Base-by-base conservation (phyloP, 2,113 vertebrate species). In the Zosterops japonicus region DNA sequence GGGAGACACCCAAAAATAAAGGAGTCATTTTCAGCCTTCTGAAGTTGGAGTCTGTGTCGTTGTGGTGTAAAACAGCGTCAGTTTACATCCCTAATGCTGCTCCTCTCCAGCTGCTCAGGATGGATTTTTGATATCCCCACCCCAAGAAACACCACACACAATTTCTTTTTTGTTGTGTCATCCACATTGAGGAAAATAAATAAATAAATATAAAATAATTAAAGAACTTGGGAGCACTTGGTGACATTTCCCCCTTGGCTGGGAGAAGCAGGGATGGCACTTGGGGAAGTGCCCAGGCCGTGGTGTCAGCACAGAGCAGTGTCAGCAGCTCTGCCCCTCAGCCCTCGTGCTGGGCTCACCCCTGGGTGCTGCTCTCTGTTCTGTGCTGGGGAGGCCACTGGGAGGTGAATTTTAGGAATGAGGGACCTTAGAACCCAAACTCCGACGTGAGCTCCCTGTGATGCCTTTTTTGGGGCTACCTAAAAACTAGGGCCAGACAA, bases 391-490 rank as follows among this genome's bases (percentile, higher is more conserved):
- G 42, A 53, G 61, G 27, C 5, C 56, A 35, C 13, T 5, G 4
- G 0, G 5, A 61, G 33, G 9, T 18, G 57, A 61, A 33, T 27
- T 18, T 60, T 5, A 29, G 23, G 8, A 31, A 0, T 29, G 75
- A 42, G 65, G 52, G 35, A 21, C 27, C 65, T 61, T n/a, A 55
- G 53, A 91, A 41, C 8, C 18, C 67, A 69, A 4, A 20, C 23
- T 47, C 27, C 53, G 49, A 3, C 0, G 0, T 8, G 20, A 50
- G 22, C 41, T 79, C 28, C 60, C 3, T 14, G 27, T 28, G 36
- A n/a, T n/a, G 36, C 17, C 10, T 25, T 21, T 12, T 44, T 53
- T 6, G 8, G 16, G 29, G 31, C 11, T 18, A 52, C 24, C 47
- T 6, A 42, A 17, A 78, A 22, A 4, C 47, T n/a, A 36, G 42